Percentiles rank a stretch among this genome's conserved stretches.
Evolutionary conservation across 2,797 vertebrate species (phyloP).

Genomic region (Dipus sagitta): DNA sequence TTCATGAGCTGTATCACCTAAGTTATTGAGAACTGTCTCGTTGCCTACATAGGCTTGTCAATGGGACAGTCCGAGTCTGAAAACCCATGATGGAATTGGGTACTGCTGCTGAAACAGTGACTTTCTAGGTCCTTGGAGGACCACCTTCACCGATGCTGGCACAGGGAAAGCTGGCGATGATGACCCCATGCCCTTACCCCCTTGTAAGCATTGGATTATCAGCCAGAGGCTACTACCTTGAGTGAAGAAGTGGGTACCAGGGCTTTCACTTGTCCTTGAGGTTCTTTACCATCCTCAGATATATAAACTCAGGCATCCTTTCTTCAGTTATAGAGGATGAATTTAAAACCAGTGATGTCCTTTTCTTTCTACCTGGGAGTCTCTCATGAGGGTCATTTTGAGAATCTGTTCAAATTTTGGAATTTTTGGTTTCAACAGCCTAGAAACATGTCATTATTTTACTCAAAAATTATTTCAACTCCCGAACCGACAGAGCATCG

Average conservation of each 20-base stretch:
- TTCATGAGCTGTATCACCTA: neutral
- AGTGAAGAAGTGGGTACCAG: neutral
- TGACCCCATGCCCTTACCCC: neutral
- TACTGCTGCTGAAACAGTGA: neutral
- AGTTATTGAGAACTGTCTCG: neutral
- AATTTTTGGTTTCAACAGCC: neutral
- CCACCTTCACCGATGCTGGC: neutral
- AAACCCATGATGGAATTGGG: rapidly evolving
- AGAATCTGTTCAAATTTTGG: neutral
- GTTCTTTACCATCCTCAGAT: neutral
- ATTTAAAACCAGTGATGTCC: neutral
- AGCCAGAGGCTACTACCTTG: neutral
- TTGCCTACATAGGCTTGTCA: neutral
- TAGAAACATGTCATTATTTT: constrained; percentile 15
- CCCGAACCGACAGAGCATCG: too few relatives aligned
- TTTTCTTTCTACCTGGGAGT: neutral
- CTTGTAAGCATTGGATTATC: neutral
- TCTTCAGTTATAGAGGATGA: neutral
- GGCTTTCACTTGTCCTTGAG: neutral
- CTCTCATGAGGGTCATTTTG: neutral
- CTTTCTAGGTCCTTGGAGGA: neutral
- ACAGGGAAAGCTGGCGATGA: neutral
- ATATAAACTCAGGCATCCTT: neutral
- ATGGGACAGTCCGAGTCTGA: neutral
- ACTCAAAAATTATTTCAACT: neutral